Base-by-base conservation (phyloP, 2,113 vertebrate species). In the Xenopus laevis region DNA sequence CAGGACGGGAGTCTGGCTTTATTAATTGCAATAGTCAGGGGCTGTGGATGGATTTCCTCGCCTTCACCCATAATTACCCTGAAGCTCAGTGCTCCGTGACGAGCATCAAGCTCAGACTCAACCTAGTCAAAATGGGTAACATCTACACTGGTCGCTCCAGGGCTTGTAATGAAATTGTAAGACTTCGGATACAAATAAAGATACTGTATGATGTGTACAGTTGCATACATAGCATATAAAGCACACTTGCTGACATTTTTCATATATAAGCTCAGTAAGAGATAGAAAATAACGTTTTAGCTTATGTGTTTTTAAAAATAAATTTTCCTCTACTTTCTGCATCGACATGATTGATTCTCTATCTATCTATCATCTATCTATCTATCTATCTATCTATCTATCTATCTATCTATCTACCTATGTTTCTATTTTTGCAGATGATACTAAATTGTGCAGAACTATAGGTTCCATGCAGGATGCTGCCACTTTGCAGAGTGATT, bases 1-100 rank as follows among this genome's bases (percentile, higher is more conserved):
- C 73, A 76, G 73, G 59, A 76, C 52, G 66, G 73, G 66, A 55
- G 66, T 69, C 59, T 60, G 23, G 73, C 65, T 69, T 76, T 76
- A 76, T 76, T 76, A 76, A 76, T 76, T 76, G 73, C 73, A 76
- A 76, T 76, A 76, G 73, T 76, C 73, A 69, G 65, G 44, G 73
- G 45, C 66, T 76, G 66, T 76, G 73, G 73, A 76, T 76, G 73
- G 73, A 76, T 76, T 69, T 76, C 73, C 66, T 76, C 59, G 73
- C 73, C 73, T 76, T 76, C 66, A 69, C 73, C 73, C 73, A 69
- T 76, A 76, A 76, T 76, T 76, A 76, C 73, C 73, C 73, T 20
- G 66, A 47, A 69, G 73, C 59, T 55, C 73, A 64, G 40, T 62
- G 65, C 66, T 76, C 73, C 59, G 65, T 64, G 66, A 76, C 66